phyloP scores from a whole-genome alignment of 2,113 vertebrate species.

The Conger conger region DNA sequence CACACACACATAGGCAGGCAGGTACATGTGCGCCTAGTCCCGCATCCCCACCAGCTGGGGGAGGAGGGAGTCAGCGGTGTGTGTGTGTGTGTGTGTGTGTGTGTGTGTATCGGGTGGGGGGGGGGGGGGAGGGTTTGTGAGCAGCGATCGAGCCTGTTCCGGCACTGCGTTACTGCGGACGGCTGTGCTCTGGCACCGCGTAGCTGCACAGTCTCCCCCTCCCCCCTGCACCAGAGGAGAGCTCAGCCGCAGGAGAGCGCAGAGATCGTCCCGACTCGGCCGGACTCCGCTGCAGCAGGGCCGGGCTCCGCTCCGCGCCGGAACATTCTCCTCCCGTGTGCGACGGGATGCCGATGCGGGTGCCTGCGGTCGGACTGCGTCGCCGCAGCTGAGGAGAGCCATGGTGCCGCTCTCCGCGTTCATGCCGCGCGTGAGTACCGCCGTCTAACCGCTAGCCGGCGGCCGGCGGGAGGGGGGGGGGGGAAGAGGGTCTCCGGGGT shows the following conservation, averaged over 20 bases:
- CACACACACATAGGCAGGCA: too few relatives aligned
- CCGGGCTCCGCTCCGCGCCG: not conserved
- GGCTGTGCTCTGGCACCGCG: constrained; percentile 66
- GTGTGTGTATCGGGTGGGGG: too few relatives aligned
- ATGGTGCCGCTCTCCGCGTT: constrained; percentile 38
- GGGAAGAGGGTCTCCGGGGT: not conserved
- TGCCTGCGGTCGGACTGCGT: constrained; percentile 52
- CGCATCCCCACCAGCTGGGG: too few relatives aligned
- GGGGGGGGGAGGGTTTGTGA: too few relatives aligned
- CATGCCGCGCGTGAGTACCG: constrained; percentile 59
- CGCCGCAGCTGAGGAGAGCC: constrained; percentile 37
- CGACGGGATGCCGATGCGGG: constrained; percentile 39
- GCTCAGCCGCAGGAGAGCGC: not conserved
- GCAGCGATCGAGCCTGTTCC: constrained; percentile 48
- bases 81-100: too few relatives aligned
- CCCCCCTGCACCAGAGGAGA: not conserved
- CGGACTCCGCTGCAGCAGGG: not conserved
- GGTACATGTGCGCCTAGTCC: too few relatives aligned
- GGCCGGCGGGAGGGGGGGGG: too few relatives aligned
- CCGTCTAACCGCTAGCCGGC: not conserved
- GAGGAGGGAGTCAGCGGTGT: too few relatives aligned
- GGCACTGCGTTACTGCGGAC: constrained; percentile 75
- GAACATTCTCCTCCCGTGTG: too few relatives aligned
- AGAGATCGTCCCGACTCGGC: not conserved
- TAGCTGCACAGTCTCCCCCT: constrained; percentile 66